Percentiles rank a stretch among this genome's conserved stretches.
Conservation (phyloP, 1,140 invertebrate species). For the Amyelois transitella region DNA sequence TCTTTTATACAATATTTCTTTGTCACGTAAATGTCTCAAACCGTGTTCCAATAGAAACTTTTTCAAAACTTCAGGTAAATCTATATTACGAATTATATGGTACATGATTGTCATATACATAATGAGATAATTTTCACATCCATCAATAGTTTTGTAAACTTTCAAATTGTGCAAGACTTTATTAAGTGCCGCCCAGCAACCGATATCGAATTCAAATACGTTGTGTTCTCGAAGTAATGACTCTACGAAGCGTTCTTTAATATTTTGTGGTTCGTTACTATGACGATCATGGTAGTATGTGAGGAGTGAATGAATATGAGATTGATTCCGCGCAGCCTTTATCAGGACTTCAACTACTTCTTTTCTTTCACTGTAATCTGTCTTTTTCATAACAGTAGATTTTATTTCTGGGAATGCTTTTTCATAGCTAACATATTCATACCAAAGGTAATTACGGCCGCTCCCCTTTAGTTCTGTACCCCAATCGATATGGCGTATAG, state of each 20-base stretch:
- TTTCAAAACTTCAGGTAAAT: conserved; percentile 24
- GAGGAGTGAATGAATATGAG: conserved; percentile 32
- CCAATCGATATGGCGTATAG: conserved; percentile 32
- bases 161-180: conserved; percentile 41
- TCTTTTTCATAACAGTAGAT: conserved; percentile 27
- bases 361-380: conserved; percentile 17
- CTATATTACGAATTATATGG: conserved; percentile 30
- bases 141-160: conserved; percentile 23
- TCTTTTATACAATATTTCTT: background rate
- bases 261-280: conserved; percentile 32
- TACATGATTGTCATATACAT: conserved; percentile 26
- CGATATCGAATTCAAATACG: conserved; percentile 34
- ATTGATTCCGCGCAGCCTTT: conserved; percentile 29
- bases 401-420: conserved; percentile 38
- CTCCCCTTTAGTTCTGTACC: conserved; percentile 27
- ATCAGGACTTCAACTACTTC: conserved; percentile 33
- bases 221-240: conserved; percentile 27
- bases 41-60: conserved; percentile 7
- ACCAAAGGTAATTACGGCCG: conserved; percentile 39
- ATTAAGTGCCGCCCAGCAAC: conserved; percentile 39
- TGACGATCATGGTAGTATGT: conserved; percentile 45
- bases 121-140: conserved; percentile 15
- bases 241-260: conserved; percentile 39
- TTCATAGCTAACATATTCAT: conserved; percentile 40
- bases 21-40: background rate